Evolutionary conservation across 2,888 invertebrate genomes (phyloP).

Genomic region (Brachypterus glaber): DNA sequence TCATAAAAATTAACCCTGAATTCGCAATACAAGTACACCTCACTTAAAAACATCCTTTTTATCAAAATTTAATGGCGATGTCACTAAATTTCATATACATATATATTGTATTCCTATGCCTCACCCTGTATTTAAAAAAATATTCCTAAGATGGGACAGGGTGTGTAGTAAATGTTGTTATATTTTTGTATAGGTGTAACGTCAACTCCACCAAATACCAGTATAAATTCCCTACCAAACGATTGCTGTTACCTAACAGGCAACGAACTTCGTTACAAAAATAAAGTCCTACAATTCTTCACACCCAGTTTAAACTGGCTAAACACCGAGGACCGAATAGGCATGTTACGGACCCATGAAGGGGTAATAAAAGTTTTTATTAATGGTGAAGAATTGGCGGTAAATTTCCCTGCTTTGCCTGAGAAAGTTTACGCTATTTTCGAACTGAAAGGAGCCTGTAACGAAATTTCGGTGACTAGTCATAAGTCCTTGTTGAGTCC

Average conservation of each 20-base stretch:
- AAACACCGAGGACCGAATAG: constrained; percentile 67
- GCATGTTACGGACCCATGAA: constrained; percentile 62
- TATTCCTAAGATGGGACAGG: too few species aligned
- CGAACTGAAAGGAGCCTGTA: constrained; percentile 60
- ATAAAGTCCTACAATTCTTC: constrained; percentile 55
- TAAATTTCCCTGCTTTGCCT: constrained; percentile 31
- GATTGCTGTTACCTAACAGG: constrained; percentile 63
- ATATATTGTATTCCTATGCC: too few species aligned
- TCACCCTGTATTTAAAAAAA: too few species aligned
- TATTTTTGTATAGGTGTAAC: constrained; percentile 82
- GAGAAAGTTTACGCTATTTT: constrained; percentile 70
- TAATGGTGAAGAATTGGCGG: constrained; percentile 66
- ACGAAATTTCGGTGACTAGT: constrained; percentile 65
- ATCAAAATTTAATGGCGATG: too few species aligned
- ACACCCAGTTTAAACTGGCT: constrained; percentile 72
- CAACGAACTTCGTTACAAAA: constrained; percentile 61
- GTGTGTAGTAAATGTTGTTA: too few species aligned
- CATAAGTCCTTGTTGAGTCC: constrained; percentile 47
- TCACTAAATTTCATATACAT: too few species aligned
- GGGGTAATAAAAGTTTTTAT: constrained; percentile 63
- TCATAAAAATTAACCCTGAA: too few species aligned
- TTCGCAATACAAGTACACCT: too few species aligned
- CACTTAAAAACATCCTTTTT: too few species aligned
- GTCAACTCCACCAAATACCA: constrained; percentile 47
- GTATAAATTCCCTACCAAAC: constrained; percentile 55